These are phyloP conservation scores for Hermetia illucens DNA, from an alignment of 1,140 invertebrate species.

Conservation along the genomic window DNA sequence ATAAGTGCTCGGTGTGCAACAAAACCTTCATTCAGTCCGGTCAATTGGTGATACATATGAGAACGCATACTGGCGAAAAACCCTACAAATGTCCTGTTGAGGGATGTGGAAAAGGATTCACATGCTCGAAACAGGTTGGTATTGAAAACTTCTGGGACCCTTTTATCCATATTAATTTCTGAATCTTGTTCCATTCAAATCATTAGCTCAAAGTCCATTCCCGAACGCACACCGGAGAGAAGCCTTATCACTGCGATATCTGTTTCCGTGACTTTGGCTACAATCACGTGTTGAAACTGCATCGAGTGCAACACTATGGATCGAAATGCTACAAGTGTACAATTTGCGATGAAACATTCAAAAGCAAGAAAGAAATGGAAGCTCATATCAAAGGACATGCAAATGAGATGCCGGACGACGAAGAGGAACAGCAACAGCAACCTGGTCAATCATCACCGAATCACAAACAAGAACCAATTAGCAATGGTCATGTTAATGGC, in stretches of 20 bases:
- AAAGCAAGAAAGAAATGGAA: constrained; percentile 79
- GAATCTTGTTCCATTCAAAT: neutral
- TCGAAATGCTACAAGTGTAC: constrained; percentile 87
- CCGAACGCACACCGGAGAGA: constrained; percentile 73
- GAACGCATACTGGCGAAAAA: constrained; percentile 82
- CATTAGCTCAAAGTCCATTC: constrained; percentile 69
- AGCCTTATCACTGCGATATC: constrained; percentile 51
- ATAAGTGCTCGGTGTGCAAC: constrained; percentile 82
- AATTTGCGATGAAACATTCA: constrained; percentile 77
- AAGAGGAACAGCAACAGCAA: constrained; percentile 23
- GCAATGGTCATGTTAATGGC: constrained; percentile 9
- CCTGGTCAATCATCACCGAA: constrained; percentile 19
- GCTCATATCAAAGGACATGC: constrained; percentile 80
- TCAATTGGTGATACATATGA: constrained; percentile 68
- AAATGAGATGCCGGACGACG: constrained; percentile 38
- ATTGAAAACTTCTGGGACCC: too few species aligned
- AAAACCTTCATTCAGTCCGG: constrained; percentile 86
- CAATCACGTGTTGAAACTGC: constrained; percentile 76
- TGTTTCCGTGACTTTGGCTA: constrained; percentile 59
- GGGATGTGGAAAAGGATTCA: constrained; percentile 73
- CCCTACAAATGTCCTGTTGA: constrained; percentile 73
- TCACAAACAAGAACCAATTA: constrained; percentile 8
- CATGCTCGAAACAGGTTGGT: constrained; percentile 78
- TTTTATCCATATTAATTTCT: too few species aligned
- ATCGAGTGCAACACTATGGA: constrained; percentile 81